Evolutionary conservation across 1,140 invertebrate species (phyloP), one percentile per base, ranked within the genome.

Genomic region (Chionoecetes opilio): DNA sequence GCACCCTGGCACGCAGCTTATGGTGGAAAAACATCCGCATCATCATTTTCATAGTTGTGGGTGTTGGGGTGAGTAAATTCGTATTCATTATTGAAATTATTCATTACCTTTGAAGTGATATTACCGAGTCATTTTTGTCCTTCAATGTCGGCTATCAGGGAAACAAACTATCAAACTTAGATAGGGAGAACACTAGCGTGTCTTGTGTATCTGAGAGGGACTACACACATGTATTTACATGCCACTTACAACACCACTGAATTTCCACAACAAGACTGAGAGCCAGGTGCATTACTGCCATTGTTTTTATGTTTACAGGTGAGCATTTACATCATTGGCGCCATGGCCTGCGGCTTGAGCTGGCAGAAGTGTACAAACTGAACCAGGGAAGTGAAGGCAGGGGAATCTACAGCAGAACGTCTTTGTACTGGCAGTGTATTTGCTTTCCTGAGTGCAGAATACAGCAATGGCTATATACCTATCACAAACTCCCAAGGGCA

Each of bases 21-120:
- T 99, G 99, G 97, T 99, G 99, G 99, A 99, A 99, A 97, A 99
- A 99, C 97, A 98, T 99, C 2, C 99, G 99, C 97, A 97, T 99
- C 96, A 99, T 99, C 96, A 97, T 99, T 2, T 98, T 99, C 93
- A 92, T 95, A 29, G 34, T 95, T 35, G 32, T 95, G 37, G 94
- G 94, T 11, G 0, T 92, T 29, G 94, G 89, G 75, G 94, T 95
- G 34, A 91, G 94, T 92, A 46, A n/a, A 34, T 29, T 6, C 0
- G 29, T 32, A 75, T 38, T n/a, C n/a, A n/a, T n/a, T n/a, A n/a
- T n/a, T n/a, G 14, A 32, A 86, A 37, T 86, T 37, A 11, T 37
- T 86, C 21, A n/a, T 37, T 31, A 14, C 35, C n/a, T 6, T 32
- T 53, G 9, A 14, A 53, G 11, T 3, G 2, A 53, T 53, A 53